Evolutionary conservation across 2,888 invertebrate genomes (phyloP), one percentile per base, ranked within the genome.

Genomic region (Patella ulyssiponensis): DNA sequence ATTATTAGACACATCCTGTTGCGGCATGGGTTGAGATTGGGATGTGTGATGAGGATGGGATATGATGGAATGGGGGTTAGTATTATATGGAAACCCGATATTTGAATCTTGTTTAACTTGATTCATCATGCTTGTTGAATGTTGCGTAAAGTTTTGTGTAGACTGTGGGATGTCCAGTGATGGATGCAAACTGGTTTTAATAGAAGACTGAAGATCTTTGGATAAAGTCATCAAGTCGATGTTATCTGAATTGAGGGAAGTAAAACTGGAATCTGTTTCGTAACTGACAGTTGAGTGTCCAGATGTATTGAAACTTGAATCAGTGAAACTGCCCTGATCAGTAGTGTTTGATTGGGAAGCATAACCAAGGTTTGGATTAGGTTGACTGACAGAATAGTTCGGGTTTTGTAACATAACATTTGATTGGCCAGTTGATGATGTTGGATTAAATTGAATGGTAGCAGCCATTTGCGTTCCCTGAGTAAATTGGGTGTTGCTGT

Each of bases 161-260:
- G 64, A 23, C 11, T 20, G 20, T 20, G 23, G 23, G 64, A 23
- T 23, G 20, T 20, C 64, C 17, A 23, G 64, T 15, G 64, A 64
- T 23, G 64, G 23, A 64, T 20, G 64, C 23, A 64, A 1, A 51
- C 70, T 23, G 71, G 11, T 12, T 51, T 69, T 20, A 17, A 56
- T 56, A 3, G 73, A 54, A 56, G 54, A 27, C n/a, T 73, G 54
- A 7, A 17, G n/a, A 12, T 56, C 33, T 27, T 73, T 73, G 3
- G 58, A 73, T 27, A 73, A 23, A 56, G 54, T 23, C 4, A 73
- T 33, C 56, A 73, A 27, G 17, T 27, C 73, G 2, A 58, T 73
- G 27, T 33, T 27, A 33, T 73, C 56, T 23, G 56, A 33, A 73
- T 73, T 56, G 2, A 14, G 12, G 15, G 20, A 12, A 73, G 33